These are phyloP conservation scores for Euura saliciscinereae DNA, from an alignment of 1,140 invertebrate genomes.

Conservation along the genomic window DNA sequence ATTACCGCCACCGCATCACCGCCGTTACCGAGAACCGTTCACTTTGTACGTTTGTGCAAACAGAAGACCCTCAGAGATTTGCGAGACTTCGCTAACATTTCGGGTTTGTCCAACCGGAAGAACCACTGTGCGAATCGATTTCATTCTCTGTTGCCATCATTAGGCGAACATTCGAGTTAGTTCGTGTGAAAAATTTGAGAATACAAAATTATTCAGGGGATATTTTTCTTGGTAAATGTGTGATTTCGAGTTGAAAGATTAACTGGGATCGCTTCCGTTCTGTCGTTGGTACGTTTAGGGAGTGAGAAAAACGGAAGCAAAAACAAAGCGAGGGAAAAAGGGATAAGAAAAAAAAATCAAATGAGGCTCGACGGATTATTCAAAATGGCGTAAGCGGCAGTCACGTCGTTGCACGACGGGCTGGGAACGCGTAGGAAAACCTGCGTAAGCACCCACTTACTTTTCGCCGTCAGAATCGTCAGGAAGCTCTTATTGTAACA, in stretches of 20 bases:
- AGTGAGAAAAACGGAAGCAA: background rate
- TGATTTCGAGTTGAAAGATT: background rate
- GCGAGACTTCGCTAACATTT: background rate
- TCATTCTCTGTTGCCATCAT: too few relatives aligned
- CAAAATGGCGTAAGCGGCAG: conserved; percentile 2
- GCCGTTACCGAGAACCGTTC: background rate
- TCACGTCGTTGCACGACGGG: conserved; percentile 2
- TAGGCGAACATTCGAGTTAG: too few relatives aligned
- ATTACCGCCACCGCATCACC: background rate
- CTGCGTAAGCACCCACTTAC: conserved; percentile 1
- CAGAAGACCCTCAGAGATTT: background rate
- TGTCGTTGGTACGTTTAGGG: background rate
- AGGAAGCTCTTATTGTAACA: conserved; percentile 1
- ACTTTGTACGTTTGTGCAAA: conserved; percentile 2
- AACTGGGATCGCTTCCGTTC: background rate
- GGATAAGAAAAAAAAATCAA: background rate
- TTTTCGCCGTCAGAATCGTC: conserved; percentile 3
- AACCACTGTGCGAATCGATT: background rate
- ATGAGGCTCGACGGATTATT: conserved; percentile 5
- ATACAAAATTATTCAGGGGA: background rate
- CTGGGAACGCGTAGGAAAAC: background rate
- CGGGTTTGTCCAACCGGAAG: background rate
- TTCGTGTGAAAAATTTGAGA: too few relatives aligned
- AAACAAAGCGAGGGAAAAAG: background rate
- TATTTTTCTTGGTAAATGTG: background rate